These are phyloP conservation scores for Calliopsis andreniformis DNA, from an alignment of 1,140 invertebrate species.

Conservation along the genomic window DNA sequence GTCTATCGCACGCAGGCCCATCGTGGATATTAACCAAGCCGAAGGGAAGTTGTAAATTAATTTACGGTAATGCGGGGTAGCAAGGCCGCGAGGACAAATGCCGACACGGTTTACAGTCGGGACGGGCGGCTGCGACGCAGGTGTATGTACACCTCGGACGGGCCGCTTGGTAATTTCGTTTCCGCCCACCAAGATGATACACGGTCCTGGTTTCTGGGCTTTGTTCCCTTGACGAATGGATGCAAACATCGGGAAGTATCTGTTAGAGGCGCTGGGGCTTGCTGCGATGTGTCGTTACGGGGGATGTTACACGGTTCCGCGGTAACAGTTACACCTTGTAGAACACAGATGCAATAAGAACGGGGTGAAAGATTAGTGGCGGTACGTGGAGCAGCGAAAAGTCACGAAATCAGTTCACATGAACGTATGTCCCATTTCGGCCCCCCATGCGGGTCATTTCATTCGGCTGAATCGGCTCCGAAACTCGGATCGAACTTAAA, in stretches of 20 bases:
- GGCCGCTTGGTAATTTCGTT: slow-evolving; percentile 27
- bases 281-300: too few species aligned
- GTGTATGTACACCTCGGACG: not conserved
- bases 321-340: too few species aligned
- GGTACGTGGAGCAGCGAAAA: too few species aligned
- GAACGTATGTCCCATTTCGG: too few species aligned
- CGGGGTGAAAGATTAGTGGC: too few species aligned
- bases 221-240: slow-evolving; percentile 18
- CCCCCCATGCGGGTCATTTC: too few species aligned
- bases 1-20: slow-evolving; percentile 37
- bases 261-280: too few species aligned
- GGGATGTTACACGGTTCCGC: too few species aligned
- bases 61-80: slow-evolving; percentile 34
- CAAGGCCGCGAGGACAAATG: slow-evolving; percentile 26
- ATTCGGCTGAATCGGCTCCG: too few species aligned
- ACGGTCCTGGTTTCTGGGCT: not conserved
- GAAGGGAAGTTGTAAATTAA: slow-evolving; percentile 48
- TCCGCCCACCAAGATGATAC: slow-evolving; percentile 33
- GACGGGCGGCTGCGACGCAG: not conserved
- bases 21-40: slow-evolving; percentile 22
- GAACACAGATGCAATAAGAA: too few species aligned
- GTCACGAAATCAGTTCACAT: too few species aligned
- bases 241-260: not conserved
- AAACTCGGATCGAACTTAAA: slow-evolving; percentile 38
- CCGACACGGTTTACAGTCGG: not conserved